Evolutionary conservation across 2,888 invertebrate species (phyloP), one percentile per base, ranked within the genome.

Genomic region (Sphinx pinastri): DNA sequence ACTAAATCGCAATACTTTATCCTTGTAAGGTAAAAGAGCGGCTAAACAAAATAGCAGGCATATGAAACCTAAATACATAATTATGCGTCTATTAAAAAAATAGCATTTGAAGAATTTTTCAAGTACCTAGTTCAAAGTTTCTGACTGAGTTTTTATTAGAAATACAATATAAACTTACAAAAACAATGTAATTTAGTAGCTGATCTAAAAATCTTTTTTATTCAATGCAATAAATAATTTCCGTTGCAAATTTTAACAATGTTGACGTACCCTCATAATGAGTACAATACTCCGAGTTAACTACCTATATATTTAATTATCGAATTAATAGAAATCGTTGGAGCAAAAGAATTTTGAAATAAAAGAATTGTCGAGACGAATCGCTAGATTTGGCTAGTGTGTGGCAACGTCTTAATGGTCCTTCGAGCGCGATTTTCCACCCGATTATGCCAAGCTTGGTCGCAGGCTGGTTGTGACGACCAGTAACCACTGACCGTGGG

Each of bases 371-470:
- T 71, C 63, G 71, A 69, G 70, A 68, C 55, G 45, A 77, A 76
- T 76, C 75, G 81, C 1, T 11, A 55, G 81, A 83, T 86, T 84
- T 81, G 78, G 76, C 79, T 81, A 81, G 76, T 79, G 77, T 86
- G 83, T 83, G 77, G 86, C 85, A 89, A 90, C 77, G 75, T 77
- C 79, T 77, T 76, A 84, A 83, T 84, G 81, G 88, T 86, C 87
- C 87, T 84, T 86, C 84, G 84, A 86, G 86, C 84, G 74, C 81
- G 85, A 92, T 92, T 92, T 87, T 80, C 84, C 84, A 88, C 75
- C 79, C 73, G 83, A 89, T 91, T 89, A 88, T 85, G 85, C 83
- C 75, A 74, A 80, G 88, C 78, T 82, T 81, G 83, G 86, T 80
- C 81, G 84, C 81, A 78, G 78, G 77, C 76, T 72, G 74, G 76